Evolutionary conservation across 2,888 invertebrate genomes (phyloP), one percentile per base, ranked within the genome.

Genomic region (Choristoneura rosaceana): DNA sequence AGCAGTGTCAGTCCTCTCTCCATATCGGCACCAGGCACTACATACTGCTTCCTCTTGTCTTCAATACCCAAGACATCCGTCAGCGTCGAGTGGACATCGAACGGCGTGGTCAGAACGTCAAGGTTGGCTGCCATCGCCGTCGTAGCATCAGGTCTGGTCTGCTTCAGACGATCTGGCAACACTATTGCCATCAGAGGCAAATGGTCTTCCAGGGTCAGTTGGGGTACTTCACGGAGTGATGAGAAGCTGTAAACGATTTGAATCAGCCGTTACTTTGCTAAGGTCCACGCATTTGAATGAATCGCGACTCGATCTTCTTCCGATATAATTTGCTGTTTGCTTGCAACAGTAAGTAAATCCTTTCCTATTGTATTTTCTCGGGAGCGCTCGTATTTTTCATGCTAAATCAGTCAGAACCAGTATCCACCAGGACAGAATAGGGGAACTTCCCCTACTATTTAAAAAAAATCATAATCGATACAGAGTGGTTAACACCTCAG

Each of bases 201-300:
- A 43, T 98, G 95, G 85, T 98, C 98, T 82, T 98, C 98, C 79
- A 96, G 95, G 87, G 98, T 97, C 0, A 98, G 98, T 86, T 98
- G 97, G 33, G 97, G 93, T 0, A 97, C 97, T 79, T 96, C 95
- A 8, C 98, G 95, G 25, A 97, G 95, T 70, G 95, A 94, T 0
- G 96, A 96, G 88, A 97, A 98, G 82, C 97, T 96, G 78, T 92
- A 81, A 55, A 17, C 9, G 17, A 17, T 50, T 14, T 14, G 43
- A 4, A n/a, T 2, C 8, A 43, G 43, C 43, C 10, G 9, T 43
- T 43, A 12, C 12, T 43, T 38, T 34, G 25, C 25, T 25, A 34
- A 34, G 34, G 34, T 25, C 25, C 25, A 25, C 25, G 25, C 25
- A 25, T 25, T 0, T 25, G 25, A 25, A 25, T 25, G 25, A 25